Conservation (phyloP, 2,113 vertebrate species). For the Ceyx cyanopectus region DNA sequence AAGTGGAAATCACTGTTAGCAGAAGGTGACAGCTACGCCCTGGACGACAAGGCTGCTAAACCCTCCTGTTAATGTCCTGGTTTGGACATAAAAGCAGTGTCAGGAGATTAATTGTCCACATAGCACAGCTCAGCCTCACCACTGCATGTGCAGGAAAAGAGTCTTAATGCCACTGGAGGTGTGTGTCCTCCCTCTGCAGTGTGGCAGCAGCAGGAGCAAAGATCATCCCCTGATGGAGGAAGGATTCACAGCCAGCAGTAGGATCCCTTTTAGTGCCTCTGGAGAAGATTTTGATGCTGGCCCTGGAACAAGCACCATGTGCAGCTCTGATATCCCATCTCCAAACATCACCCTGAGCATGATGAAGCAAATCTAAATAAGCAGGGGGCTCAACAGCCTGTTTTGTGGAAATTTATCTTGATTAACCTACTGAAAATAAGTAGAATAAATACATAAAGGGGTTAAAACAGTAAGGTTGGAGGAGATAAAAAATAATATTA, state of each 20-base stretch:
- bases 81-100: neutral
- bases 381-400: neutral
- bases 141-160: fast-evolving
- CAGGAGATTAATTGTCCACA: neutral
- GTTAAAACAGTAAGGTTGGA: neutral
- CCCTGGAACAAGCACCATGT: neutral
- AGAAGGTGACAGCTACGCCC: neutral
- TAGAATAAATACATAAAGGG: neutral
- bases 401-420: neutral
- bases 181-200: neutral
- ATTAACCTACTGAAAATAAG: neutral
- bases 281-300: neutral
- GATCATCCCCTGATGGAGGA: neutral
- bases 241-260: neutral
- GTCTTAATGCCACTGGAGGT: neutral
- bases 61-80: neutral
- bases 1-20: neutral
- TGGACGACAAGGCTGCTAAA: fast-evolving
- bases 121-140: neutral
- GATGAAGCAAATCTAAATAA: neutral
- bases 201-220: neutral
- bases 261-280: neutral
- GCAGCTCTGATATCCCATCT: neutral
- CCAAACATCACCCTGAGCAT: neutral
- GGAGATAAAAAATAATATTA: neutral